Base-by-base conservation (phyloP, 2,797 vertebrate genomes). In the Malurus splendens region DNA sequence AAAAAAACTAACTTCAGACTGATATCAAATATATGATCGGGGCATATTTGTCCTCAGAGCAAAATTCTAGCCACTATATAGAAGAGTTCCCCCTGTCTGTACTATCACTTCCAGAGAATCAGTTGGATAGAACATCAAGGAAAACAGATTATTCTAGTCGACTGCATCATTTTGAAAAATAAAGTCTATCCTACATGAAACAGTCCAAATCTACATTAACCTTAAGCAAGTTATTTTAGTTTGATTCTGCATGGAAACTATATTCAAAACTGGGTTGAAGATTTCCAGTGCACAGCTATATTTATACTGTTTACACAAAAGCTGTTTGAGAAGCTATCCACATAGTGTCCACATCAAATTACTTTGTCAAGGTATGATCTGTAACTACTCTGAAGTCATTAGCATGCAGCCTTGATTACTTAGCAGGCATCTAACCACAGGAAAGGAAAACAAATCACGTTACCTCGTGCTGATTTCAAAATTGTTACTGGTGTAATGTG, bases 291-390 rank as follows among this genome's bases (percentile, higher is more conserved):
- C 76, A 78, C 45, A 71, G 85, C 82, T 87, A 90, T 86, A 93
- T 93, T 95, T 94, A 86, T 86, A 89, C 25, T 93, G 89, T 90
- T 95, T 95, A 91, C 92, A 91, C 42, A 67, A 82, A 73, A 92
- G 41, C 38, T 64, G 33, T 70, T 93, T 82, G 62, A 86, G 74
- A 89, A 90, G 79, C 70, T 72, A 72, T 89, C 87, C 79, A 56
- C 82, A 91, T 30, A 78, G 56, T n/a, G 59, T 87, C 92, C 87
- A 91, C 82, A 75, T 73, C 66, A 67, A 81, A 86, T 92, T 78
- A 83, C n/a, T 73, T 80, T 78, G 48, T 41, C 74, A 66, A 87
- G 64, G 56, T 83, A 76, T 24, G 27, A 91, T 86, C 62, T 86
- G 60, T 62, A 70, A 79, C 87, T 76, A 68, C 52, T 81, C 45